Evolutionary conservation across 1,140 invertebrate species (phyloP), one percentile per base, ranked within the genome.

Genomic region (Bombus waltoni): DNA sequence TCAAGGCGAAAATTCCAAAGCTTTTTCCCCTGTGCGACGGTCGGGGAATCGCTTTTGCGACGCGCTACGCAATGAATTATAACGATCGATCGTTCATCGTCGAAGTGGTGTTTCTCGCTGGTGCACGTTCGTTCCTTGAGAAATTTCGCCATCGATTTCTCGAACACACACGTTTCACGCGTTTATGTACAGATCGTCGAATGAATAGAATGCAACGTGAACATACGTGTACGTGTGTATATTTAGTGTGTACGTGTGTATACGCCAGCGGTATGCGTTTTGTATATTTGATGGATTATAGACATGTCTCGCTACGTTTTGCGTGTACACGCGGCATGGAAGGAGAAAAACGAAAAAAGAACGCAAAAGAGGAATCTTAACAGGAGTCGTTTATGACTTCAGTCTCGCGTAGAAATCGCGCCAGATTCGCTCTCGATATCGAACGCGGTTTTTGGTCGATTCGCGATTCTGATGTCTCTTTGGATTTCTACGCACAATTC

Each of bases 401-500:
- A 84, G 82, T 79, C 75, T 79, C 53, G 75, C 65, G 35, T 79
- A 59, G 32, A 59, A 70, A 78, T 77, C 73, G 28, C n/a, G 44
- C 44, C 35, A 44, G 18, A 1, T 53, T 65, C 44, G 80, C 40
- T 10, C 9, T 28, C 25, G 28, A 57, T 53, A 13, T 73, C 38
- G 47, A 28, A 68, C 25, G 3, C 22, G 25, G 6, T 4, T 38
- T 66, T 83, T 83, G 42, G 32, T 75, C 72, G 35, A 40, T 53
- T 76, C 57, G 4, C 47, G 68, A 25, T 32, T 72, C 11, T 11
- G 3, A 28, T 32, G 53, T 76, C 38, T n/a, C 35, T 40, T 77
- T 59, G 44, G 42, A 81, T 59, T 32, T 47, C 66, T 77, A 57
- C 65, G 74, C 65, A 35, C 47, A 66, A 78, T 70, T 78, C 71